Conservation (phyloP, 2,113 vertebrate species). For the Sander vitreus region DNA sequence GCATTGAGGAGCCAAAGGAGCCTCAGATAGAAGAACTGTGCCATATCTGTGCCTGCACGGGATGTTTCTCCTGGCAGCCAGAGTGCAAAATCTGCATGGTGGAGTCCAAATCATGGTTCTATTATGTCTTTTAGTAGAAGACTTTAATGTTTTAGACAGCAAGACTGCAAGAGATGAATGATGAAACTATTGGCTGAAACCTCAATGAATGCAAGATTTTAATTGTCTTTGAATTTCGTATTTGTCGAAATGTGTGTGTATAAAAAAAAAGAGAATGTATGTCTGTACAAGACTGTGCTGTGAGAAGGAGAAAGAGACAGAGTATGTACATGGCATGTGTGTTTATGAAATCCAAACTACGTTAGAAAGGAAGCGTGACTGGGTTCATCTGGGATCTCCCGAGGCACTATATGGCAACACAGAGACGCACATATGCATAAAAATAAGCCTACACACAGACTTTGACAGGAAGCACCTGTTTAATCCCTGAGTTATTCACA, state of each 20-base stretch:
- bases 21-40: conserved; percentile 21
- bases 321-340: background rate
- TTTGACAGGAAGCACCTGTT: conserved; percentile 3
- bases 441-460: background rate
- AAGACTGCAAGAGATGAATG: conserved; percentile 1
- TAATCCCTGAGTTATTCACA: background rate
- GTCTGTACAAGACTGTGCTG: background rate
- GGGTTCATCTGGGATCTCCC: conserved; percentile 32
- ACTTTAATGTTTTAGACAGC: conserved; percentile 13
- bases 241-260: background rate
- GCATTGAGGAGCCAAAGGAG: conserved; percentile 19
- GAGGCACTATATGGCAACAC: conserved; percentile 1
- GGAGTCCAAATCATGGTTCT: conserved; percentile 9
- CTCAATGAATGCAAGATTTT: conserved; percentile 1
- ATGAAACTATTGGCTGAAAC: conserved; percentile 6
- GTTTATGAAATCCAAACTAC: conserved; percentile 27
- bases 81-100: conserved; percentile 9
- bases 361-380: conserved; percentile 11
- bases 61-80: conserved; percentile 51
- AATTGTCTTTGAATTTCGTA: conserved; percentile 1
- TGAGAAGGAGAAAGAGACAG: background rate
- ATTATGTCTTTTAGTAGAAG: conserved; percentile 17
- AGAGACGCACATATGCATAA: background rate
- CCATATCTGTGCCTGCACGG: conserved; percentile 32
- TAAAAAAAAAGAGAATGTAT: background rate